Conservation (phyloP, 2,888 invertebrate species). For the Conchocele bisecta region DNA sequence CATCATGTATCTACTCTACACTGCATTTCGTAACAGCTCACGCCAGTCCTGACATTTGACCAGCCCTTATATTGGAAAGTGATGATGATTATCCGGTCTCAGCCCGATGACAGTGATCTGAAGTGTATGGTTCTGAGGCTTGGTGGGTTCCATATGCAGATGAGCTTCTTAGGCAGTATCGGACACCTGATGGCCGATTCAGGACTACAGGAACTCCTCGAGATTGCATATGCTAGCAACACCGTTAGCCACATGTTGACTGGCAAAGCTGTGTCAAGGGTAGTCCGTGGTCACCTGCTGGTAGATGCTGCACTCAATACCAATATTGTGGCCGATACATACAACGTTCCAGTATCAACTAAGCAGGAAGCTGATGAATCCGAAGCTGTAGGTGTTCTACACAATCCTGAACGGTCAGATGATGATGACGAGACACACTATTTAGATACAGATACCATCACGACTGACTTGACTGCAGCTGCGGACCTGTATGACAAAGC, state of each 20-base stretch:
- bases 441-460: not conserved
- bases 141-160: slow-evolving; percentile 44
- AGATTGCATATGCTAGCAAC: slow-evolving; percentile 56
- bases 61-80: too few species aligned
- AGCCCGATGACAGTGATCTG: slow-evolving; percentile 24
- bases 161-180: slow-evolving; percentile 61
- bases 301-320: slow-evolving; percentile 34
- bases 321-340: not conserved
- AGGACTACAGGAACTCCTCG: slow-evolving; percentile 56
- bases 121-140: slow-evolving; percentile 36
- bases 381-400: not conserved
- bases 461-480: not conserved
- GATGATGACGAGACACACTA: not conserved
- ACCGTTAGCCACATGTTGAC: slow-evolving; percentile 59
- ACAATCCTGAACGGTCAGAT: not conserved
- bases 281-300: slow-evolving; percentile 54
- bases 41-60: too few species aligned
- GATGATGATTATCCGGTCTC: slow-evolving; percentile 14
- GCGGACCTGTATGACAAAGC: not conserved
- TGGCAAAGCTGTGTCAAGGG: slow-evolving; percentile 56
- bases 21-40: slow-evolving; percentile 29
- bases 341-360: not conserved
- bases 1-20: slow-evolving; percentile 43
- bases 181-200: too few species aligned
- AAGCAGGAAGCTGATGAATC: not conserved